Percentiles rank a stretch among this genome's conserved stretches.
These are phyloP conservation scores for Oreocharis arfaki DNA, from an alignment of 2,113 vertebrate species.

Conservation along the genomic window DNA sequence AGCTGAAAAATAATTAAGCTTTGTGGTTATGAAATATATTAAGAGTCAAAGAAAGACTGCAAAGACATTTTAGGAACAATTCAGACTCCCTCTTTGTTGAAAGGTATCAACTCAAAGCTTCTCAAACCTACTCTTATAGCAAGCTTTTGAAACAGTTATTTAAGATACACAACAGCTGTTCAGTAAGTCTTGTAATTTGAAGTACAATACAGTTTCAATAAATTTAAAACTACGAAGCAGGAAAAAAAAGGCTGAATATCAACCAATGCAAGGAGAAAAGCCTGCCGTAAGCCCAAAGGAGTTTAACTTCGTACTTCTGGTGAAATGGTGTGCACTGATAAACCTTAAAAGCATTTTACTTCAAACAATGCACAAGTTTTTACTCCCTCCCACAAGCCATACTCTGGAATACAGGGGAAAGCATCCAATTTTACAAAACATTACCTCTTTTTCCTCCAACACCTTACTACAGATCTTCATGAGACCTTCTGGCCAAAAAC, in stretches of 20 bases:
- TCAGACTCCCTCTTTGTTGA: background rate
- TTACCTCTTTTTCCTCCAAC: background rate
- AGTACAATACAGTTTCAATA: background rate
- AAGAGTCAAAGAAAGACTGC: background rate
- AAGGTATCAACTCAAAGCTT: background rate
- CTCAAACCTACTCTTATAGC: background rate
- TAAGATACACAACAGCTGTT: background rate
- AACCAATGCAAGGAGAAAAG: background rate
- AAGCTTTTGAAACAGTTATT: conserved; percentile 2
- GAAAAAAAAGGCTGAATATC: background rate
- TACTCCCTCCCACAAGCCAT: background rate
- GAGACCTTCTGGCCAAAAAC: background rate
- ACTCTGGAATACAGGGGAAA: background rate
- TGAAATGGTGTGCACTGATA: rapidly evolving
- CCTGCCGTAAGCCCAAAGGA: background rate
- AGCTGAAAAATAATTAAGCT: background rate
- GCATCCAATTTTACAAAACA: background rate
- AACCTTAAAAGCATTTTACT: background rate
- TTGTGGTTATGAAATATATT: background rate
- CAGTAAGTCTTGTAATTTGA: background rate
- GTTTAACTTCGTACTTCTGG: background rate
- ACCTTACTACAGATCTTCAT: background rate
- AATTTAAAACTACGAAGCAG: background rate
- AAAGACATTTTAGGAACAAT: background rate
- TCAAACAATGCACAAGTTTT: background rate